These are phyloP conservation scores for Ptilodon capucinus DNA, from an alignment of 2,888 invertebrate genomes.

Conservation along the genomic window DNA sequence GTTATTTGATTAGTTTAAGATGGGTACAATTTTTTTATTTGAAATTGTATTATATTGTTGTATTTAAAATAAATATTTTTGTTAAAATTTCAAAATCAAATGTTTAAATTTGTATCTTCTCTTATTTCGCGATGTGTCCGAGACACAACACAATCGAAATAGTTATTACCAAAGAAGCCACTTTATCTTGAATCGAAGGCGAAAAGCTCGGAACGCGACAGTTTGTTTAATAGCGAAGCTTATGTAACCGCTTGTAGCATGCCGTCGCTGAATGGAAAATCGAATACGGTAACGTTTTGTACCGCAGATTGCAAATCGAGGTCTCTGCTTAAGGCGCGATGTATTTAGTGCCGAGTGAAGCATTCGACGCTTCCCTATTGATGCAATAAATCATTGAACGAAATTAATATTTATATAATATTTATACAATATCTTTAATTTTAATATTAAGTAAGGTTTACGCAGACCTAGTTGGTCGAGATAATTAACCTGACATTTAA, in stretches of 20 bases:
- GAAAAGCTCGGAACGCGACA: slow-evolving; percentile 41
- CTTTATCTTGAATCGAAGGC: slow-evolving; percentile 46
- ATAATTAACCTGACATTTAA: too few relatives aligned
- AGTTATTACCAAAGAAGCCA: slow-evolving; percentile 37
- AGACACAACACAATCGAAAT: slow-evolving; percentile 29
- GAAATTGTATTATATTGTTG: too few relatives aligned
- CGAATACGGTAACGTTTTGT: slow-evolving; percentile 24
- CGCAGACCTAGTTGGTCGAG: too few relatives aligned
- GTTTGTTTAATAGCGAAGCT: slow-evolving; percentile 47
- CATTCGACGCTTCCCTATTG: not conserved
- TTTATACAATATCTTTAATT: too few relatives aligned
- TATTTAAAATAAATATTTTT: too few relatives aligned
- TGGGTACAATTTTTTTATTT: too few relatives aligned
- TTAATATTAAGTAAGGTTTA: too few relatives aligned
- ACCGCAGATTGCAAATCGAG: slow-evolving; percentile 29
- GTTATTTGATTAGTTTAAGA: too few relatives aligned
- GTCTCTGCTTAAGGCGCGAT: slow-evolving; percentile 13
- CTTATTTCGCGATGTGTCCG: slow-evolving; percentile 4
- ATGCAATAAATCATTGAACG: not conserved
- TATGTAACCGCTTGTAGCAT: slow-evolving; percentile 28
- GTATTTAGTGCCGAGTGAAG: slow-evolving; percentile 12
- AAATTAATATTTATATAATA: too few relatives aligned
- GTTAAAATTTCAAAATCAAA: too few relatives aligned
- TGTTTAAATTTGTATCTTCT: too few relatives aligned
- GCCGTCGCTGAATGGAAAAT: slow-evolving; percentile 14